Evolutionary conservation across 2,113 vertebrate genomes (phyloP).

Genomic region (Chaetops frenatus): DNA sequence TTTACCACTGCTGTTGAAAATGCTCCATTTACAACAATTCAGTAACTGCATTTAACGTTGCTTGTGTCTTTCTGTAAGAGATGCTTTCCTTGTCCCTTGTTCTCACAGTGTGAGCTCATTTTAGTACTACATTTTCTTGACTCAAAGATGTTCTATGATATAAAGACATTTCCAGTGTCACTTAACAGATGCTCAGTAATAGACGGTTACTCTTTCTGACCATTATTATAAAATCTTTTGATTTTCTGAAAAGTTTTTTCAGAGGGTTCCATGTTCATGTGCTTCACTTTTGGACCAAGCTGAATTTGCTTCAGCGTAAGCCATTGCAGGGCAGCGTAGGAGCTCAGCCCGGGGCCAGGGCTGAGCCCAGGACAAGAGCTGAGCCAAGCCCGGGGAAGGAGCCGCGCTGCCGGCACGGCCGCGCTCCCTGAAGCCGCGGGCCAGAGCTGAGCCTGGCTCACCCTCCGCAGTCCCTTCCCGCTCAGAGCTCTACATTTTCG

Average conservation of each 20-base stretch:
- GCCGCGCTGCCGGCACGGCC: rapidly evolving
- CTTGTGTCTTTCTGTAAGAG: not conserved
- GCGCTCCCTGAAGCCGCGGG: not conserved
- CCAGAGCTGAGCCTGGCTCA: rapidly evolving
- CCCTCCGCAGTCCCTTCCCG: not conserved
- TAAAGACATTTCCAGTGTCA: not conserved
- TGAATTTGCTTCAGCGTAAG: not conserved
- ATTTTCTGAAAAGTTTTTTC: not conserved
- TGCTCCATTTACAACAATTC: not conserved
- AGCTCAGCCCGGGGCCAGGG: rapidly evolving
- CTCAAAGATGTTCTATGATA: not conserved
- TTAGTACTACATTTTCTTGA: not conserved
- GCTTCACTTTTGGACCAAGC: not conserved
- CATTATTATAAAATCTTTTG: not conserved
- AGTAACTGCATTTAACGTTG: not conserved
- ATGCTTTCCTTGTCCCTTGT: not conserved
- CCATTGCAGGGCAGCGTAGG: not conserved
- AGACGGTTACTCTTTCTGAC: not conserved
- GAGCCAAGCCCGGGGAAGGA: rapidly evolving
- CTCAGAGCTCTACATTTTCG: rapidly evolving
- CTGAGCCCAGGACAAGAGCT: rapidly evolving
- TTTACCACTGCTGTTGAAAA: conserved; percentile 54
- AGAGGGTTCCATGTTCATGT: rapidly evolving
- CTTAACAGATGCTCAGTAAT: not conserved
- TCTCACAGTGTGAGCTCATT: conserved; percentile 45